Evolutionary conservation across 2,797 vertebrate genomes (phyloP), one percentile per base, ranked within the genome.

Genomic region (Sardinella longiceps): DNA sequence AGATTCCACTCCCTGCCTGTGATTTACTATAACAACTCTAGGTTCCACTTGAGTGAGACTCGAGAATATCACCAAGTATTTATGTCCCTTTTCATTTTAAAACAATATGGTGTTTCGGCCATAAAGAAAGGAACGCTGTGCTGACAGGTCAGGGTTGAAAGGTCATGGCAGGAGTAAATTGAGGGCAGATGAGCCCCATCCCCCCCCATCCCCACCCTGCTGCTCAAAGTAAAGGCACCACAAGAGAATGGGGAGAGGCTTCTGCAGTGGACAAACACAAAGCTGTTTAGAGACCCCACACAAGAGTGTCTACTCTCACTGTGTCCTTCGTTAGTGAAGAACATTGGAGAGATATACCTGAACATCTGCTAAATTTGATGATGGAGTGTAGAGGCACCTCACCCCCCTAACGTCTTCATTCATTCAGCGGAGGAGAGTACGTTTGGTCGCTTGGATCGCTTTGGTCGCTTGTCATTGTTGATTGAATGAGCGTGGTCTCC

Each of bases 131-230:
- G 92, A 94, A 91, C 92, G 90, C 90, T 94, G 95, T 92, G 94
- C 92, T 95, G 95, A 97, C 94, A 95, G 94, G 95, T 89, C 93
- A 92, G 94, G 96, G 97, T 97, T 96, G 92, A 87, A 88, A 95
- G 97, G 97, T 98, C 97, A 97, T 92, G 43, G 92, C 53, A 90
- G 88, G 92, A 98, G 96, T 97, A 97, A 97, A 98, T 98, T 97
- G 95, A 95, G 97, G 97, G 97, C 97, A 98, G 97, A 96, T 98
- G 96, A 97, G 90, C 92, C 94, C 94, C 92, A 90, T 81, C 91
- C 90, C 92, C 92, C 10, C 28, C 25, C 28, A 0, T 12, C 6
- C 66, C 28, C 30, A 66, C 66, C 12, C 28, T 14, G 30, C 94
- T 90, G 82, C 92, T 91, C 90, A 92, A 91, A 93, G 89, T 94